Percentiles rank a stretch among this genome's conserved stretches.
These are phyloP conservation scores for Papilio polytes DNA, from an alignment of 1,140 invertebrate genomes.

Conservation along the genomic window DNA sequence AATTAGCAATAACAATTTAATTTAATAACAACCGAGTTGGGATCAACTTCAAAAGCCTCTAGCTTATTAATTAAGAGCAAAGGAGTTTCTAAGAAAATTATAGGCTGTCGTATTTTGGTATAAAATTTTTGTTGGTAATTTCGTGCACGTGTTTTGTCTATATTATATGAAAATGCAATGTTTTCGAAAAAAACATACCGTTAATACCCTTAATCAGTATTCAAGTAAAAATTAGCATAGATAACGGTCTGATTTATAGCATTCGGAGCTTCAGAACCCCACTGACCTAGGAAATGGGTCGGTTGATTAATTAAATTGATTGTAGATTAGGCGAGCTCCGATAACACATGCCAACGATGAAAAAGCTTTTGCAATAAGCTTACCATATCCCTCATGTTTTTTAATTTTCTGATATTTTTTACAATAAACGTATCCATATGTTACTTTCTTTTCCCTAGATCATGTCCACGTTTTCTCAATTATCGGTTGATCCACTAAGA, in stretches of 20 bases:
- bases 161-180: not conserved
- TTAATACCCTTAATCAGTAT: not conserved
- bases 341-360: not conserved
- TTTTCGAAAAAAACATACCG: not conserved
- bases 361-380: not conserved
- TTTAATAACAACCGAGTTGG: not conserved
- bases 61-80: not conserved
- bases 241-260: not conserved
- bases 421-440: not conserved
- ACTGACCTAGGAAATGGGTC: not conserved
- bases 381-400: not conserved
- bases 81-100: not conserved
- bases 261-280: not conserved
- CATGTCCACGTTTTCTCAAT: too few relatives aligned
- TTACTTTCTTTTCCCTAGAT: not conserved
- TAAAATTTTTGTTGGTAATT: not conserved
- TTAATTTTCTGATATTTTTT: not conserved
- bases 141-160: not conserved
- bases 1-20: not conserved
- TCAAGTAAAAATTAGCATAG: slow-evolving; percentile 8
- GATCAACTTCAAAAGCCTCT: not conserved
- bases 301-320: not conserved
- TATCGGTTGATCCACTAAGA: too few relatives aligned
- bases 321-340: not conserved
- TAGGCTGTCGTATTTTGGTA: not conserved